Conservation (phyloP, 1,140 invertebrate species). For the Lamellibrachia luymesi region DNA sequence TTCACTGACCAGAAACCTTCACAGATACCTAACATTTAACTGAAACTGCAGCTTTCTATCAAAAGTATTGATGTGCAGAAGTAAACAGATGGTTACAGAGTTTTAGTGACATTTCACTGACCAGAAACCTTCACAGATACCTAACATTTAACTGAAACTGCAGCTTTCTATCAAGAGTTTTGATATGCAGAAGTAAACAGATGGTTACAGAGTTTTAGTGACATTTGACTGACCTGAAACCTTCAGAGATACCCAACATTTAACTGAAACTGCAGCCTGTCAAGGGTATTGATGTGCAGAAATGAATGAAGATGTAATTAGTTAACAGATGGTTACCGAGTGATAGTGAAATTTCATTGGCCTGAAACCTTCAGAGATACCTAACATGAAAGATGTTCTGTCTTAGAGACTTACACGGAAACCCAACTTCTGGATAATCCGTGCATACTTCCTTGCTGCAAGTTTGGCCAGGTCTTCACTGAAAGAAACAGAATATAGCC, state of each 20-base stretch:
- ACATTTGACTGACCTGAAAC: not conserved
- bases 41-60: not conserved
- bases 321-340: too few relatives aligned
- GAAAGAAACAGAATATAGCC: slow-evolving; percentile 27
- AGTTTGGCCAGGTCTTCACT: slow-evolving; percentile 94
- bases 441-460: slow-evolving; percentile 96
- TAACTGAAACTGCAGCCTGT: not conserved
- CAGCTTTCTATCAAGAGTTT: not conserved
- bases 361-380: not conserved
- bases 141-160: not conserved
- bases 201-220: not conserved
- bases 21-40: not conserved
- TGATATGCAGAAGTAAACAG: not conserved
- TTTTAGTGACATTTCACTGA: not conserved
- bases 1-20: too few relatives aligned
- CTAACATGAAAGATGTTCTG: not conserved
- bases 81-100: too few relatives aligned
- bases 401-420: slow-evolving; percentile 70
- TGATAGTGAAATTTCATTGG: not conserved
- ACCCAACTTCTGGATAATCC: slow-evolving; percentile 98
- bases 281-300: not conserved
- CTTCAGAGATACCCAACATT: not conserved
- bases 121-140: not conserved
- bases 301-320: not conserved
- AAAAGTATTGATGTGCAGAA: not conserved